Base-by-base conservation (phyloP, 2,797 vertebrate species). In the Brachymystax lenok region DNA sequence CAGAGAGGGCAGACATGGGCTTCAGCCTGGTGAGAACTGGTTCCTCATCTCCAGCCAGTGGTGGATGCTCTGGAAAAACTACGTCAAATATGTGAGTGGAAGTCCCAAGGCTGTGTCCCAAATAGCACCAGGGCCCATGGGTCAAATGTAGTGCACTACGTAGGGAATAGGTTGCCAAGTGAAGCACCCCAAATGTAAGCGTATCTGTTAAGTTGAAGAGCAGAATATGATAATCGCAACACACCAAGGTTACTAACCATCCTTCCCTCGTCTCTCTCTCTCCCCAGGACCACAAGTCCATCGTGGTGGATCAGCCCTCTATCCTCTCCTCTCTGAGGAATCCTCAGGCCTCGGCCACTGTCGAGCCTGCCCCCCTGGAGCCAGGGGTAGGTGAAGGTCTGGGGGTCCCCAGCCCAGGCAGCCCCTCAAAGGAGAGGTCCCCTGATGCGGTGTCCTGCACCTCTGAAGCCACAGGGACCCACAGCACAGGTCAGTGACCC, bases 1-100 rank as follows among this genome's bases (percentile, higher is more conserved):
- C 91, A 95, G 98, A 80, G 98, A 99, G 90, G 98, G 96, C 92
- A 94, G 98, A 84, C 96, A 99, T 82, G 98, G 98, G 35, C 95
- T 99, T 19, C 97, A 98, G 84, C 93, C 94, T 70, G 92, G 94
- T 75, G 97, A 99, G 88, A 99, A 96, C 91, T 99, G 98, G 98
- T 99, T 98, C 89, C 96, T 99, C 85, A 98, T 99, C 90, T 98
- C 97, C 24, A 96, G 96, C 92, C 95, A 96, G 28, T 99, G 98
- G 98, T 99, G 98, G 98, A 97, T 98, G 75, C 96, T 98, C 81
- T 99, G 98, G 98, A 99, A 97, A 87, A 98, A 99, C 83, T 99
- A 99, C 50, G 97, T 97, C 76, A 98, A 96, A 98, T 99, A 99
- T 13, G 98, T 99, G 88, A 97, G 97, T 96, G 88, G n/a, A 24